Evolutionary conservation across 2,888 invertebrate genomes (phyloP).

Genomic region (Enchytraeus crypticus): DNA sequence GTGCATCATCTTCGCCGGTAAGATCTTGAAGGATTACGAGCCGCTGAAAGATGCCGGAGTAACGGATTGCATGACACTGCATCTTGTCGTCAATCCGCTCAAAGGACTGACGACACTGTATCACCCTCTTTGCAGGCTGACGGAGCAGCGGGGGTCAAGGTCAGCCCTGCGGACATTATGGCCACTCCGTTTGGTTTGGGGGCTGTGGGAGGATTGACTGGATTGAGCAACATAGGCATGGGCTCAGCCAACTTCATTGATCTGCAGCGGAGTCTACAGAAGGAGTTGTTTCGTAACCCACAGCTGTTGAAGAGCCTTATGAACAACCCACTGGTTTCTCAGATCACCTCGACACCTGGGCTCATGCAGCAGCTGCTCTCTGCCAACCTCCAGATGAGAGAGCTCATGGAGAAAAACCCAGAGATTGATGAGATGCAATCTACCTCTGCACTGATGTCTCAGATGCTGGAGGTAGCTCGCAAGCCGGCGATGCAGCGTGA

Average conservation of each 20-base stretch:
- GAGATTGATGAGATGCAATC: constrained; percentile 96
- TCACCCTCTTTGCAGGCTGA: no score
- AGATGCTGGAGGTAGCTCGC: constrained; percentile 85
- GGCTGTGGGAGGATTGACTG: constrained; percentile 46
- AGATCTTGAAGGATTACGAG: constrained; percentile 92
- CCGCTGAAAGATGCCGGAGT: constrained; percentile 71
- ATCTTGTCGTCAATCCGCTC: constrained; percentile 72
- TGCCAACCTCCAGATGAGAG: constrained; percentile 94
- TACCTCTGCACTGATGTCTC: constrained; percentile 80
- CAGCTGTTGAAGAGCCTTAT: constrained; percentile 80
- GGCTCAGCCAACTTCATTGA: constrained; percentile 50
- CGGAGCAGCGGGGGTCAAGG: no score
- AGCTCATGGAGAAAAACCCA: constrained; percentile 85
- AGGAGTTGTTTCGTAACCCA: constrained; percentile 76
- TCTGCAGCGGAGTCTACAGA: constrained; percentile 56
- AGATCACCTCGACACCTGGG: constrained; percentile 90
- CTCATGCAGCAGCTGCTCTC: constrained; percentile 82
- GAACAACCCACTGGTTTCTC: constrained; percentile 79
- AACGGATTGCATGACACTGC: constrained; percentile 87
- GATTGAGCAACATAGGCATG: constrained; percentile 47
- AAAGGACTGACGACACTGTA: constrained; percentile 2
- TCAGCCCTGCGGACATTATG: no score
- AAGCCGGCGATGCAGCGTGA: constrained; percentile 97
- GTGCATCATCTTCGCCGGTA: constrained; percentile 93
- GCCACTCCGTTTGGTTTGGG: constrained; percentile 64